phyloP scores from a whole-genome alignment of 2,797 vertebrate genomes.

The Centroberyx gerrardi region DNA sequence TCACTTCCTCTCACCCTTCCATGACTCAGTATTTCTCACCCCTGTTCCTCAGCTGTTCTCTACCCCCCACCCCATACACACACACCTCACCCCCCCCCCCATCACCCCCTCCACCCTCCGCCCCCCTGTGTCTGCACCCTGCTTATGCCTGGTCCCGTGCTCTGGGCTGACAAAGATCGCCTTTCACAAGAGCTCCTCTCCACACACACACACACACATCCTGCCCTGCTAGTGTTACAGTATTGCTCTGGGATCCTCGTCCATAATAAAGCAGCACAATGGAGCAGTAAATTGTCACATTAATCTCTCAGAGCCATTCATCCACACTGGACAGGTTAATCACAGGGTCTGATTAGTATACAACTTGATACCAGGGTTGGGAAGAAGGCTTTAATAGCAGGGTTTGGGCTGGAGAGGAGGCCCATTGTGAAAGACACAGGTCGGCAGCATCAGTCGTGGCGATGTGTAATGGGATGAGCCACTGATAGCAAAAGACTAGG shows the following conservation, averaged over 20 bases:
- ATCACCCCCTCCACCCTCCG: constrained; percentile 29
- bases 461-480: constrained; percentile 40
- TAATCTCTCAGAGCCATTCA: constrained; percentile 70
- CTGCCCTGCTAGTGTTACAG: constrained; percentile 71
- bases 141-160: constrained; percentile 71
- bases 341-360: constrained; percentile 62
- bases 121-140: constrained; percentile 74
- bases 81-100: neutral
- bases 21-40: constrained; percentile 52
- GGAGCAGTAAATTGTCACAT: constrained; percentile 65
- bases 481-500: neutral
- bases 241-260: constrained; percentile 54
- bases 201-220: constrained; percentile 27
- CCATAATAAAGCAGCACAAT: constrained; percentile 68
- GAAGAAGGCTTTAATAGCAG: constrained; percentile 34
- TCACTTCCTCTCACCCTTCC: constrained; percentile 40
- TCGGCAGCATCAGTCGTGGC: constrained; percentile 39
- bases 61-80: constrained; percentile 13
- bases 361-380: constrained; percentile 51
- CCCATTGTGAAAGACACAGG: constrained; percentile 37
- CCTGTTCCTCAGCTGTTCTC: constrained; percentile 44
- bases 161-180: constrained; percentile 78
- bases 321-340: constrained; percentile 57
- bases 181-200: constrained; percentile 76
- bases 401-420: constrained; percentile 22